Base-by-base conservation (phyloP, 2,113 vertebrate species). In the Oryzias woworae region DNA sequence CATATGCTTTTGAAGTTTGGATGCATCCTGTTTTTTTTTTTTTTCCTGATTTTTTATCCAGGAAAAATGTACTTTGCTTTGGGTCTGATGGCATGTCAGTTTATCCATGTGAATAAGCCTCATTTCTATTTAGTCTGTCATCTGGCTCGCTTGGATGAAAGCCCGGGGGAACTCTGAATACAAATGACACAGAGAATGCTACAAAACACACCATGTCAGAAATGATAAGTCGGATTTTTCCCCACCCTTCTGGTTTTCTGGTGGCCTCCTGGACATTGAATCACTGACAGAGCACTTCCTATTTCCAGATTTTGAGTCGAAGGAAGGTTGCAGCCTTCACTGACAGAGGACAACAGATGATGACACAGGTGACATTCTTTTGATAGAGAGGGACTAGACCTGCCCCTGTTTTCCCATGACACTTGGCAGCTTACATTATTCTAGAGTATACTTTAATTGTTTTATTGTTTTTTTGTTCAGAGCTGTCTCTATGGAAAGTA, bases 301-400 rank as follows among this genome's bases (percentile, higher is more conserved):
- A 71, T 75, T 80, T 75, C 8, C 14, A 44, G 45, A 52, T 71
- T 72, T 69, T 31, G 52, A 81, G 56, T 5, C 44, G 59, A 51
- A 49, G 58, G 44, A 53, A 58, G 58, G 72, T 80, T 59, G 42
- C 18, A 3, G 47, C 55, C 52, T 18, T 62, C 36, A 53, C 60
- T 47, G 47, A 49, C 16, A 57, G 64, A 24, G 54, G 46, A 53
- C 62, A 69, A 75, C 76, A 36, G 10, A 36, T 12, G 36, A 36
- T 36, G 36, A 36, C 56, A 64, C 46, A 58, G 71, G 82, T 81
- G 80, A 74, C 53, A 57, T 56, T 56, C 57, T 71, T 75, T 76
- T 85, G 82, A 84, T 82, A 36, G 78, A 82, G 68, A 60, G 76
- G 84, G 81, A 82, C 77, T 52, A 3, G 49, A 42, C 62, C 68